These are phyloP conservation scores for Apamea sordens DNA, from an alignment of 2,888 invertebrate genomes.

Conservation along the genomic window DNA sequence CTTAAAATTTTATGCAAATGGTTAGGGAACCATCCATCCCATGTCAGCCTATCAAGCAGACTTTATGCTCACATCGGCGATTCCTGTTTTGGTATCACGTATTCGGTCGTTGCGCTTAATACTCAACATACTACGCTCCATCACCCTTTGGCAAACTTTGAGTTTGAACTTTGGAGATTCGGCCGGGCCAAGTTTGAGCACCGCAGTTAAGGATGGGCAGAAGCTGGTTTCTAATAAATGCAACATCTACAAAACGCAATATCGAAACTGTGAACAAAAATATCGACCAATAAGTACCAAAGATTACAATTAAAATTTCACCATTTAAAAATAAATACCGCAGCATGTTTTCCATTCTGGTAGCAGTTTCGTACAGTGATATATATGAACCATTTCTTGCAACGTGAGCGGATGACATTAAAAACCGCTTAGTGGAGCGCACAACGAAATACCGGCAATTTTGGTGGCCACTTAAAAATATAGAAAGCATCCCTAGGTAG, in stretches of 20 bases:
- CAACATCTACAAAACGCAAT: not conserved
- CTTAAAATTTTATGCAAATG: too few relatives aligned
- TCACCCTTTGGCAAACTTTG: too few relatives aligned
- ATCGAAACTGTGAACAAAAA: not conserved
- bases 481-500: constrained; percentile 57
- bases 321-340: constrained; percentile 50
- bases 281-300: constrained; percentile 16
- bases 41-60: too few relatives aligned
- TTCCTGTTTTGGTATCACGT: too few relatives aligned
- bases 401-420: constrained; percentile 81
- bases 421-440: constrained; percentile 84
- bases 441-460: constrained; percentile 75
- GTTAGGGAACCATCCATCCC: too few relatives aligned
- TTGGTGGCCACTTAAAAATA: constrained; percentile 73
- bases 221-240: not conserved
- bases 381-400: constrained; percentile 79
- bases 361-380: constrained; percentile 71
- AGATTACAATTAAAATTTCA: constrained; percentile 25
- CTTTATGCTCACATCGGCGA: too few relatives aligned
- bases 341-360: constrained; percentile 63
- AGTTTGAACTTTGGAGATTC: too few relatives aligned
- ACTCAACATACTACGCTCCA: too few relatives aligned
- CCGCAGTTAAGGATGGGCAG: too few relatives aligned
- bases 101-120: too few relatives aligned
- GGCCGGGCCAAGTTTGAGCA: too few relatives aligned